Base-by-base conservation (phyloP, 2,888 invertebrate species). In the Adela reaumurella region DNA sequence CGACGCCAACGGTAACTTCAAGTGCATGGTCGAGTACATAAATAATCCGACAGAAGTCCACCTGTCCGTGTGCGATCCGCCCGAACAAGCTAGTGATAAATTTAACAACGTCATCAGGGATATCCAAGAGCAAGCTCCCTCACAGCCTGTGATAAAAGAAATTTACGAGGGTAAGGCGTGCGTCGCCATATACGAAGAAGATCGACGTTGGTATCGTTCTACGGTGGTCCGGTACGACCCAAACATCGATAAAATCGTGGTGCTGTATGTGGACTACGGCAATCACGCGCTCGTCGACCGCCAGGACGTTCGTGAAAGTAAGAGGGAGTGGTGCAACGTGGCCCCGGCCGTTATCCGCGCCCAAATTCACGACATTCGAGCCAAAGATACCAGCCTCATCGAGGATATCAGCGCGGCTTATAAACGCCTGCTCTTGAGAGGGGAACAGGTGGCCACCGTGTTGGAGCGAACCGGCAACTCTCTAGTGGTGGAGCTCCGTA, bases 251-350 rank as follows among this genome's bases (percentile, higher is more conserved):
- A 58, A 64, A 47, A 77, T 88, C 0, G 80, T 81, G 57, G 84
- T 92, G 0, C 72, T 78, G 54, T 93, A 86, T 64, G 84, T 92
- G 1, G 92, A 93, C 65, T 92, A 83, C 59, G 89, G 92, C 1
- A 89, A 90, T 58, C 65, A 73, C 6, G 86, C 86, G 59, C 57
- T 70, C 1, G 67, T 87, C 74, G 1, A 56, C 68, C 17, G 57
- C 64, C n/a, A n/a, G 8, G 65, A 82, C 52, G 64, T 83, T 0
- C 77, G 78, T 50, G 74, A 74, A 58, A 82, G 83, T 50, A 68
- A 66, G 35, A 62, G 68, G 0, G 70, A 82, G 20, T 81, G 83
- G 67, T 58, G 74, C 1, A 58, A 63, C 41, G 62, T 83, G 48
- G 83, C 85, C 0, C 74, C 84, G 2, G 73, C 74, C 0, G 77